Evolutionary conservation across 2,888 invertebrate genomes (phyloP), one percentile per base, ranked within the genome.

Genomic region (Sacculina carcini): DNA sequence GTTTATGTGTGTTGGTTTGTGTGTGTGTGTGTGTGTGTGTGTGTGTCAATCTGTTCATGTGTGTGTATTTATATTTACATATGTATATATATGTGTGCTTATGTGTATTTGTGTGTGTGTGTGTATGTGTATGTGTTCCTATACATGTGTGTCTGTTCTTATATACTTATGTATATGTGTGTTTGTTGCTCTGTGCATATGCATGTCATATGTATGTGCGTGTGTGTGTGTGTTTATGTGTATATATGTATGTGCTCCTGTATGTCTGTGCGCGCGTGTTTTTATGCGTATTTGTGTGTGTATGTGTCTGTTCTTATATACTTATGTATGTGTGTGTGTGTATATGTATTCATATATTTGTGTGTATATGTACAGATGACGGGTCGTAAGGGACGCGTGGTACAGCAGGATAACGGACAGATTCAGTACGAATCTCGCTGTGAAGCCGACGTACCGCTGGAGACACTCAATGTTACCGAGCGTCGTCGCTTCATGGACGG

Each of bases 361-460:
- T 50, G 42, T 51, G 53, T 48, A 48, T 57, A 52, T 31, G 54
- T 53, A 5, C 63, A 79, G 76, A 98, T 98, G 98, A 98, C 98
- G 0, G 98, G 98, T 0, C 74, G 96, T 50, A 89, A 92, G 61
- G 92, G 92, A 0, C 68, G 79, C 51, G 89, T 94, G 34, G 85
- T 92, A 2, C 86, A 86, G 61, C 84, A 81, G 1, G 89, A 92
- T 57, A 84, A 89, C 60, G 92, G 92, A 0, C 76, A 77, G 59
- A 85, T 96, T 59, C 79, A 80, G 59, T 96, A 96, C 66, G 92
- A 96, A 68, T 83, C 85, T 50, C 75, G 96, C 26, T 85, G 87
- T 1, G 96, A 96, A 63, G 75, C 77, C 1, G 96, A 98, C 67
- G 89, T 90, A 39, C 89, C 96, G 1, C 70, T 98, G 31, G 98